Conservation (phyloP, 2,888 invertebrate species). For the Junonia oenone region DNA sequence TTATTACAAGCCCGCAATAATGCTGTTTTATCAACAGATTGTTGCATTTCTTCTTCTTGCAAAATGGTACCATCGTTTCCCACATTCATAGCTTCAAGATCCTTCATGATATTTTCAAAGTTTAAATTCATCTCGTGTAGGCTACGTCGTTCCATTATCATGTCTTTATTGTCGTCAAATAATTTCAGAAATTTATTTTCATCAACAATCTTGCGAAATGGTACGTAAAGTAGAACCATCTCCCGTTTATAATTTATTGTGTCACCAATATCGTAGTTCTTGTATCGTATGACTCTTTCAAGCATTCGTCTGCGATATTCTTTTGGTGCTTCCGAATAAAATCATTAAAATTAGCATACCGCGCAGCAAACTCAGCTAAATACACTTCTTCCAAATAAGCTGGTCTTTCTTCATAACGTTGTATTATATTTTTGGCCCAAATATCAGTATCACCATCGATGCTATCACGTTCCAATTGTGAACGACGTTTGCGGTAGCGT, state of each 20-base stretch:
- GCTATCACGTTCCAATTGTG: slow-evolving; percentile 33
- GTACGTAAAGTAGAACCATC: slow-evolving; percentile 28
- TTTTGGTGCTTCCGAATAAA: slow-evolving; percentile 11
- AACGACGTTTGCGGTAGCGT: slow-evolving; percentile 39
- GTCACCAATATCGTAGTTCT: slow-evolving; percentile 43
- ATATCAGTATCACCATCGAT: slow-evolving; percentile 45
- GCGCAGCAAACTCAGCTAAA: slow-evolving; percentile 47
- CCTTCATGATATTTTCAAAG: slow-evolving; percentile 40
- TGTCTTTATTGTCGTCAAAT: slow-evolving; percentile 31
- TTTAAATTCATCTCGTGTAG: slow-evolving; percentile 42
- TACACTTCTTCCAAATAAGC: slow-evolving; percentile 39
- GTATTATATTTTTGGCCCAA: slow-evolving; percentile 53
- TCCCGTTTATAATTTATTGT: slow-evolving; percentile 43
- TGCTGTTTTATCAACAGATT: slow-evolving; percentile 31
- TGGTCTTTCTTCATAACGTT: slow-evolving; percentile 52
- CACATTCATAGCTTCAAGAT: slow-evolving; percentile 38
- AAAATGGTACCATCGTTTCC: too few relatives aligned
- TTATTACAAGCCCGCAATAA: slow-evolving; percentile 27
- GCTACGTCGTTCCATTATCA: slow-evolving; percentile 22
- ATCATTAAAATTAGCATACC: slow-evolving; percentile 30
- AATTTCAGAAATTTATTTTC: slow-evolving; percentile 29
- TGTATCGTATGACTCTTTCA: slow-evolving; percentile 42
- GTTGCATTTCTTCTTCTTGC: slow-evolving; percentile 32
- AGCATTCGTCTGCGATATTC: slow-evolving; percentile 35
- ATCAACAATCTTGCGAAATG: slow-evolving; percentile 28